Evolutionary conservation across 2,797 vertebrate species (phyloP).

Genomic region (Oreochromis mossambicus): DNA sequence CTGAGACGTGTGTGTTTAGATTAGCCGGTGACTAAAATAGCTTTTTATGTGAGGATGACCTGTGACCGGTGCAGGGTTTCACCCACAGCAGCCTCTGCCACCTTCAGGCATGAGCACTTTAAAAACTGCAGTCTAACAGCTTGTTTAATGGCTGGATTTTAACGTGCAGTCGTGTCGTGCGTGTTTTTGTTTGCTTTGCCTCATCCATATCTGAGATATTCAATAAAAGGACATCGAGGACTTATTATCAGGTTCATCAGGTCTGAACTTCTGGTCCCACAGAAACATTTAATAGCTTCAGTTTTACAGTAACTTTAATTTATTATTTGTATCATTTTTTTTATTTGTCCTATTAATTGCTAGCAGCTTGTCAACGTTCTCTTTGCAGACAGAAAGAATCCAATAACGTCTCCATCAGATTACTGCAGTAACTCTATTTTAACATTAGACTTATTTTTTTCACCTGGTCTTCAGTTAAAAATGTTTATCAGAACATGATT

Average conservation of each 20-base stretch:
- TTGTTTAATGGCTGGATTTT: background rate
- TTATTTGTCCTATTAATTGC: background rate
- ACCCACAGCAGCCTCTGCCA: background rate
- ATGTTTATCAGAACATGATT: background rate
- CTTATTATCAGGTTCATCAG: accelerated
- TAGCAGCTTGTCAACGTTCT: background rate
- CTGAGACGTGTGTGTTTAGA: background rate
- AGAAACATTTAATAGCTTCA: background rate
- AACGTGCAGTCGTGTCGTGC: background rate
- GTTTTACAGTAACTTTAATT: background rate
- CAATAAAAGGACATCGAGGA: background rate
- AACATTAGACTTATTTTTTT: background rate
- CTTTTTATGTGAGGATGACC: background rate
- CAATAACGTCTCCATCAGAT: background rate
- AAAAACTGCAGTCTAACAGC: accelerated
- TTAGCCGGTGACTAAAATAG: background rate
- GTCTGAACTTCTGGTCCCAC: background rate
- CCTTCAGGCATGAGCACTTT: background rate
- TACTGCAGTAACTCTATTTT: background rate
- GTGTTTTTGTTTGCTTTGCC: background rate
- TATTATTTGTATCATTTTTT: background rate
- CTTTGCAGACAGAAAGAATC: background rate
- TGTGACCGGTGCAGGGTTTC: background rate
- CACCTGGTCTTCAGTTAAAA: background rate
- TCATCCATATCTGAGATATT: background rate